These are phyloP conservation scores for Oligia latruncula DNA, from an alignment of 2,888 invertebrate species.

Conservation along the genomic window DNA sequence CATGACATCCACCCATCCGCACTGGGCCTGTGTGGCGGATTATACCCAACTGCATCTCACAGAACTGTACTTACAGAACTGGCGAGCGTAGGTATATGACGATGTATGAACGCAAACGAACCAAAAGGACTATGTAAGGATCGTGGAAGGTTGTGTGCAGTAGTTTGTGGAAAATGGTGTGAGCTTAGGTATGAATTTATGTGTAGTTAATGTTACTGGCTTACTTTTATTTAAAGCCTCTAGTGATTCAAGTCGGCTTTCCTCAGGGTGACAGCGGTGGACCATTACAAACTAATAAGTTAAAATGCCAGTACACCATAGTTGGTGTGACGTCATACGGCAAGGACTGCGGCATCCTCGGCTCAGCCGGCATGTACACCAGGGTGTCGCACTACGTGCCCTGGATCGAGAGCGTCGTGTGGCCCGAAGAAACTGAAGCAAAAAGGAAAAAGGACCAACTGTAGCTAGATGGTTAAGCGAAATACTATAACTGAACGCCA, in stretches of 20 bases:
- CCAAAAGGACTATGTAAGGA: background rate
- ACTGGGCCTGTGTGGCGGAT: background rate
- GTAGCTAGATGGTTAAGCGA: conserved; percentile 63
- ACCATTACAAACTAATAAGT: conserved; percentile 57
- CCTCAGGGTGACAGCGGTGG: conserved; percentile 66
- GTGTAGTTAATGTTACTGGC: background rate
- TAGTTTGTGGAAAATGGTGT: background rate
- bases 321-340: conserved; percentile 65
- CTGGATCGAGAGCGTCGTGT: conserved; percentile 87
- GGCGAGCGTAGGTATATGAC: background rate
- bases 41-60: background rate
- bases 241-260: background rate
- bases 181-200: background rate
- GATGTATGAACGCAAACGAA: background rate
- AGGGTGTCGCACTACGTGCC: conserved; percentile 88
- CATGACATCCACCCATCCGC: no score
- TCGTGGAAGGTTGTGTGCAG: background rate
- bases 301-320: conserved; percentile 85
- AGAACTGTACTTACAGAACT: no score
- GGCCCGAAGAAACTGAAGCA: background rate
- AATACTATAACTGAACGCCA: background rate
- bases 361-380: conserved; percentile 90
- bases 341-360: conserved; percentile 78
- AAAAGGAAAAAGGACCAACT: background rate
- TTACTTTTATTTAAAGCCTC: background rate